Evolutionary conservation across 2,113 vertebrate species (phyloP), one percentile per base, ranked within the genome.

Genomic region (Pedionomus torquatus): DNA sequence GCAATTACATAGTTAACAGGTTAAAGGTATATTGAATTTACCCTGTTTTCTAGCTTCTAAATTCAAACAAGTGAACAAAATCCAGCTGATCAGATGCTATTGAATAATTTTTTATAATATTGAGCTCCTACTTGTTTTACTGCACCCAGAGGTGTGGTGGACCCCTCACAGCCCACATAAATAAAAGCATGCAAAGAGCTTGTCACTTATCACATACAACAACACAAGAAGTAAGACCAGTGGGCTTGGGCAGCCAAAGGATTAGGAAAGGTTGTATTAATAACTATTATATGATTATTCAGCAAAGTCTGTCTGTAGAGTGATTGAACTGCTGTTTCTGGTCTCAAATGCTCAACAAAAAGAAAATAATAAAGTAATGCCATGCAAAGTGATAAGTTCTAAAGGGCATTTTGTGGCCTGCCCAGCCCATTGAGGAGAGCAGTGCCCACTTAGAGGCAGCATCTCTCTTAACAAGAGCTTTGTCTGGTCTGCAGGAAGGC

Each of bases 371-470:
- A 35, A 17, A 4, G 9, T 4, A 58, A 30, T 12, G 17, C 21
- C 9, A 7, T n/a, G 30, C 9, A 41, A 51, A 55, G 24, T 4
- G 10, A 8, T 43, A 37, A 7, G 3, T 79, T 91, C 75, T 63
- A 11, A 60, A 58, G 13, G 12, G 48, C 13, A 2, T 61, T 63
- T 75, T 51, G 46, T 54, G 33, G 41, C 39, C 57, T 44, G 8
- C 37, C 37, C 69, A 52, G 33, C 19, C 60, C 2, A 0, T 33
- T 55, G 0, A 5, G 55, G 46, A 44, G 33, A 26, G 31, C n/a
- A 52, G 11, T 0, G 2, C 0, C 0, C 58, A 11, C 31, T 72
- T 39, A 51, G 44, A 16, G 26, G 51, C 30, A 25, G 20, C 0
- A 0, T 6, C 3, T 65, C 11, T 79, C 55, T 75, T 57, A 92